Conservation (phyloP, 2,888 invertebrate genomes). For the Agriopis aurantiaria region DNA sequence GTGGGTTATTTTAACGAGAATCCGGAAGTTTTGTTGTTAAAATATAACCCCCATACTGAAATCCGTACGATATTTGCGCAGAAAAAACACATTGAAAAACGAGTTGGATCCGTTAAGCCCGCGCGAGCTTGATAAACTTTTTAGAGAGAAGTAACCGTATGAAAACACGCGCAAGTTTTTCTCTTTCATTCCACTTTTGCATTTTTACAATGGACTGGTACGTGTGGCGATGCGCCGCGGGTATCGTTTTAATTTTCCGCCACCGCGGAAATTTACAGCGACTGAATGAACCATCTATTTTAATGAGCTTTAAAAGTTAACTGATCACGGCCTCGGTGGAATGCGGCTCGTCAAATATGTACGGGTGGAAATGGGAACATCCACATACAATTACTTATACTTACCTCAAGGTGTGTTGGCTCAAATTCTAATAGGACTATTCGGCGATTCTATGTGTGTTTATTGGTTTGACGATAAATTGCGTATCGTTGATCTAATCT, state of each 20-base stretch:
- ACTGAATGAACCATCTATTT: conserved; percentile 84
- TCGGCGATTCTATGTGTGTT: too few species aligned
- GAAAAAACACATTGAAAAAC: conserved; percentile 46
- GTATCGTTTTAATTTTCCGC: conserved; percentile 86
- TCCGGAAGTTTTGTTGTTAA: conserved; percentile 37
- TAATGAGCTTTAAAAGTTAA: conserved; percentile 85
- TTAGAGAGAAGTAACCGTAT: conserved; percentile 63
- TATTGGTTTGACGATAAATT: too few species aligned
- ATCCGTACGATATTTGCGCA: conserved; percentile 40
- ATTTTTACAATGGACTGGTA: conserved; percentile 64
- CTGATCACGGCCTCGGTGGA: conserved; percentile 68
- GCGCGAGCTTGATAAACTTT: conserved; percentile 68
- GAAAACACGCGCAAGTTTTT: conserved; percentile 70
- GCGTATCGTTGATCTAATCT: too few species aligned
- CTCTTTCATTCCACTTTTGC: conserved; percentile 68
- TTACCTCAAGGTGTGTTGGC: background rate
- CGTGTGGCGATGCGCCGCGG: conserved; percentile 66
- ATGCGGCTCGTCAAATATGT: conserved; percentile 49
- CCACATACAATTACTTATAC: conserved; percentile 19
- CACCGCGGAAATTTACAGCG: conserved; percentile 77
- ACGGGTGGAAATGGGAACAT: conserved; percentile 23
- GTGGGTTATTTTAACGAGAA: conserved; percentile 22
- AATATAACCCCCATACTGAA: conserved; percentile 51
- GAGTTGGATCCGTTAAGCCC: conserved; percentile 54
- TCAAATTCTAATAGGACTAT: background rate